Evolutionary conservation across 2,797 vertebrate species (phyloP).

Genomic region (Lerista edwardsae): DNA sequence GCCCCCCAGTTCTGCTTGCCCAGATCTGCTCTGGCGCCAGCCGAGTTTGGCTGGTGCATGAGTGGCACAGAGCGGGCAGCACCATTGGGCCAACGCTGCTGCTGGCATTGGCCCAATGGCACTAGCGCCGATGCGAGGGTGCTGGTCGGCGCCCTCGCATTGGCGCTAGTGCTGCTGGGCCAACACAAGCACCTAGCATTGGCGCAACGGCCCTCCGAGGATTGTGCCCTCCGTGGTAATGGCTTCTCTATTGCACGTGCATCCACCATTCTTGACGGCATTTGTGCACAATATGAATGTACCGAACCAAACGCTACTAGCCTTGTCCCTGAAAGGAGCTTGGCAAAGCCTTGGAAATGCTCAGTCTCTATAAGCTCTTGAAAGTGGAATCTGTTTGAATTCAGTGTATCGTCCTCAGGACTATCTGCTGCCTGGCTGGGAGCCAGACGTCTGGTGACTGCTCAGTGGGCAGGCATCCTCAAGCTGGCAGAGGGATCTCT

Average conservation of each 20-base stretch:
- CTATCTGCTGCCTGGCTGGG: slow-evolving; percentile 38
- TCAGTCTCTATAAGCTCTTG: background rate
- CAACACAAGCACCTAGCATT: too few relatives aligned
- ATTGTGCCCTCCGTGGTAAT: too few relatives aligned
- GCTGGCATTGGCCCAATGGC: too few relatives aligned
- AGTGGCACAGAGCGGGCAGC: too few relatives aligned
- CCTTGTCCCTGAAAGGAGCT: background rate
- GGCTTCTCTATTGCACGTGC: background rate
- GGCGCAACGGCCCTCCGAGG: too few relatives aligned
- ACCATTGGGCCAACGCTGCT: too few relatives aligned
- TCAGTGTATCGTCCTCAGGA: slow-evolving; percentile 39
- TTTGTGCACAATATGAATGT: background rate
- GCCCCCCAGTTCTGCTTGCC: too few relatives aligned
- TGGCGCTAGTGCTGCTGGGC: too few relatives aligned
- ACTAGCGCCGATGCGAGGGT: too few relatives aligned
- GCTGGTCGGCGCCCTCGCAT: too few relatives aligned
- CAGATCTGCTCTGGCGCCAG: too few relatives aligned
- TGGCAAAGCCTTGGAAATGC: slow-evolving; percentile 15
- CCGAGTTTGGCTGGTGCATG: too few relatives aligned
- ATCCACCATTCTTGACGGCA: background rate
- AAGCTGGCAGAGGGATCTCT: background rate
- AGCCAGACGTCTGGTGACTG: slow-evolving; percentile 57
- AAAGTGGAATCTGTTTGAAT: slow-evolving; percentile 16
- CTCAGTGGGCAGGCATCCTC: slow-evolving; percentile 22
- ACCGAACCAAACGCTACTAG: background rate